Evolutionary conservation across 2,113 vertebrate species (phyloP), one percentile per base, ranked within the genome.

Genomic region (Lota lota): DNA sequence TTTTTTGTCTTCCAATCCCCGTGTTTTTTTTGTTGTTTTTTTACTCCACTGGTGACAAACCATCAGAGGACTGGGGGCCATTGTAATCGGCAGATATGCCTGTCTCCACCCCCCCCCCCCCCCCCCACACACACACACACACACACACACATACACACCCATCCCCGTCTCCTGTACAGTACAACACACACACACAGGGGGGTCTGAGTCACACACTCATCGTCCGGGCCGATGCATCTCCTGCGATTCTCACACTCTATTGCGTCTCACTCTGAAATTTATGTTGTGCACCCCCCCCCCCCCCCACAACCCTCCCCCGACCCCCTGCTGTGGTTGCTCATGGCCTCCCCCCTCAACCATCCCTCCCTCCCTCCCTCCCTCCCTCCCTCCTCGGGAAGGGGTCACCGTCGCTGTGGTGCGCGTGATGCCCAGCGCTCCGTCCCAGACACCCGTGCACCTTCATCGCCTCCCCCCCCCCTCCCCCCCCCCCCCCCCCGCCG

Each of bases 251-350:
- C 81, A 88, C 78, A 65, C 85, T 90, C 87, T 89, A 85, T 89
- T 89, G 83, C 93, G 92, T 92, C 80, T 60, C 1, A 7, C 82
- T 90, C 91, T 90, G 90, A 92, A 93, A 93, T 93, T 91, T 91
- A 92, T 90, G 88, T 90, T 88, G 83, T 71, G 62, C 80, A 64
- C 85, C 89, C 87, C 40, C 40, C 40, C 28, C 28, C 28, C 28
- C 28, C 28, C 7, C n/a, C n/a, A n/a, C n/a, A 4, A 69, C 10
- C 40, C 40, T 47, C 40, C 40, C 40, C 40, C 6, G 82, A 65
- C 85, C 89, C 87, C 92, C 92, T 85, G 74, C 91, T 87, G 93
- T 75, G 92, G 80, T 81, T 80, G 83, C 70, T 62, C 40, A 5
- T 47, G 7, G 40, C 40, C 40, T 47, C 40, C 40, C 36, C 40